These are phyloP conservation scores for Misgurnus anguillicaudatus DNA, from an alignment of 2,113 vertebrate species.

Conservation along the genomic window DNA sequence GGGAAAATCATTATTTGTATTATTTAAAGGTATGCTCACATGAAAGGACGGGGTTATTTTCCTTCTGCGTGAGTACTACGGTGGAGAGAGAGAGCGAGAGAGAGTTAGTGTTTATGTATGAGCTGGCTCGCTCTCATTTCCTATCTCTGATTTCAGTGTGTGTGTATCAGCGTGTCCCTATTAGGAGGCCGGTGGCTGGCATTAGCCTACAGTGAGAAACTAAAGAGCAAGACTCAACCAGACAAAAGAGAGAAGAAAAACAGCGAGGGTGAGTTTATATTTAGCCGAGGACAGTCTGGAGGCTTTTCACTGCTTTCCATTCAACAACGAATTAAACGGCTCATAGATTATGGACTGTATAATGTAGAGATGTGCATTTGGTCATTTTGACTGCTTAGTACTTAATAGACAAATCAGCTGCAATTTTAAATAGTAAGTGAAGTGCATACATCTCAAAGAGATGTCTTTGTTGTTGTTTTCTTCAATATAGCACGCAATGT, in stretches of 20 bases:
- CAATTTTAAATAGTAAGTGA: background rate
- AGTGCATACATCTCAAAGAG: no score
- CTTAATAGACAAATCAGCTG: background rate
- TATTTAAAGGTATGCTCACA: conserved; percentile 23
- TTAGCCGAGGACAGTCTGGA: conserved; percentile 57
- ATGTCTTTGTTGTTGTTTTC: no score
- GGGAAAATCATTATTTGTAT: no score
- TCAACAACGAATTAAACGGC: conserved; percentile 41
- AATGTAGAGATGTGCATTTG: conserved; percentile 4
- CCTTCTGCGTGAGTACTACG: conserved; percentile 22
- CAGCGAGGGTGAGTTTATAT: conserved; percentile 50
- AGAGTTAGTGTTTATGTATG: conserved; percentile 42
- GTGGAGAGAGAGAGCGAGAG: no score
- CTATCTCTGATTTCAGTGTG: conserved; percentile 39
- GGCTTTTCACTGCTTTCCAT: conserved; percentile 15
- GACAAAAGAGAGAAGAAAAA: conserved; percentile 24
- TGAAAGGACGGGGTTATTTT: conserved; percentile 44
- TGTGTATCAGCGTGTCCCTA: conserved; percentile 44
- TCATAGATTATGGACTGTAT: conserved; percentile 22
- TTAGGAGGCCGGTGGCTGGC: conserved; percentile 49
- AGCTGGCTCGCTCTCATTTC: conserved; percentile 44
- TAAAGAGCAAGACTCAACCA: conserved; percentile 16
- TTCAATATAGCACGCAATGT: no score
- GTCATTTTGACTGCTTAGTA: background rate
- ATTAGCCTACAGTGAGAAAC: conserved; percentile 43